These are phyloP conservation scores for Leptinotarsa undecemlineata DNA, from an alignment of 1,140 invertebrate species.

Conservation along the genomic window DNA sequence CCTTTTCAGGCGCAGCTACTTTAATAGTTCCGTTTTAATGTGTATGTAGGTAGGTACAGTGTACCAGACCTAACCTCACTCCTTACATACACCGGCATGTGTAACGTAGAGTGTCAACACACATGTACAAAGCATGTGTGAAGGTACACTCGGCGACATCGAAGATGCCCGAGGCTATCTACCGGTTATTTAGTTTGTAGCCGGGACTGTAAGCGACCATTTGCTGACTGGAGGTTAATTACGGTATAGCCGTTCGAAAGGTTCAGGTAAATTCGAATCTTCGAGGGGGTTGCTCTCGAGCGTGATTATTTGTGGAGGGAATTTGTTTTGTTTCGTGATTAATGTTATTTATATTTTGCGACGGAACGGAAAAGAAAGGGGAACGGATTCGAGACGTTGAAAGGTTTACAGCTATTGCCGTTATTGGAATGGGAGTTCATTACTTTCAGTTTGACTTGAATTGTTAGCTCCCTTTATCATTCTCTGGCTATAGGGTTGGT, in stretches of 20 bases:
- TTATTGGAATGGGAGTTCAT: no score
- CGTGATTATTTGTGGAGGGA: constrained; percentile 18
- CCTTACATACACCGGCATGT: constrained; percentile 51
- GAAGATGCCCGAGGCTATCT: constrained; percentile 17
- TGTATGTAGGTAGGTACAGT: constrained; percentile 42
- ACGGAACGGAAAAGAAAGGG: background rate
- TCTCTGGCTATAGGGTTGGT: no score
- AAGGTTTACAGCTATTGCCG: background rate
- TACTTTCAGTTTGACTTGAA: no score
- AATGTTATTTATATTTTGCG: constrained; percentile 22
- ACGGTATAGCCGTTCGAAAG: constrained; percentile 37
- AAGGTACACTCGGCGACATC: constrained; percentile 46
- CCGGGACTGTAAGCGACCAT: constrained; percentile 34
- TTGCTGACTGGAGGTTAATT: constrained; percentile 43
- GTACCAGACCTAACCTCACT: constrained; percentile 34
- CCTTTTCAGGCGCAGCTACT: constrained; percentile 49
- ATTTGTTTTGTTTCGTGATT: constrained; percentile 18
- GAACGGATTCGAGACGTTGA: background rate
- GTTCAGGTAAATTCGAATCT: constrained; percentile 38
- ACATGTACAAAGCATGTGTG: constrained; percentile 53
- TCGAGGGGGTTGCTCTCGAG: constrained; percentile 22
- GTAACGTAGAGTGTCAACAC: constrained; percentile 53
- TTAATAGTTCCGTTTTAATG: constrained; percentile 53
- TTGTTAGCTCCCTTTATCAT: no score
- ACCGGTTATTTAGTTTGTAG: constrained; percentile 38